phyloP scores from a whole-genome alignment of 2,113 vertebrate genomes.

The Campylorhamphus procurvoides region DNA sequence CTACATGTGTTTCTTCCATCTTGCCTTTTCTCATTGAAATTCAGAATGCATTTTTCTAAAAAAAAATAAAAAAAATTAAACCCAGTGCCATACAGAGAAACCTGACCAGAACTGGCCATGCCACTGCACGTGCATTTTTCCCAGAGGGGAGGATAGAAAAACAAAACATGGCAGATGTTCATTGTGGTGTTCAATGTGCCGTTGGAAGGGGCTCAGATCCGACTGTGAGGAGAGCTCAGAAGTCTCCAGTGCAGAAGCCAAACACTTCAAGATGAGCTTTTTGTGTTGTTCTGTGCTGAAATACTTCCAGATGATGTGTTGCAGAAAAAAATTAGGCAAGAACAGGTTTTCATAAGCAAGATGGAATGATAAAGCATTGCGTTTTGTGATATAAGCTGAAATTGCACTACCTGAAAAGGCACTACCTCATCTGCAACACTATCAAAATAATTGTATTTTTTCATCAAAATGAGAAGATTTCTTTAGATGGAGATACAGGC shows the following conservation, averaged over 20 bases:
- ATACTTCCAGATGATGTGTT: conserved; percentile 44
- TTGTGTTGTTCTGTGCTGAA: conserved; percentile 58
- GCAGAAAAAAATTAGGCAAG: conserved; percentile 50
- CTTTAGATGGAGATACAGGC: conserved; percentile 29
- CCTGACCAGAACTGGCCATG: background rate
- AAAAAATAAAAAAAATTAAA: background rate
- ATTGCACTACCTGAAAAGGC: conserved; percentile 26
- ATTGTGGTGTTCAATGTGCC: background rate
- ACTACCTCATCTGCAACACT: conserved; percentile 28
- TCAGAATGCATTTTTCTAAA: background rate
- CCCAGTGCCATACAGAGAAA: background rate
- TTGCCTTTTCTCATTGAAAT: background rate
- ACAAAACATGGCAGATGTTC: background rate
- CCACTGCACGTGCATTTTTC: background rate
- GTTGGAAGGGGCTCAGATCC: background rate
- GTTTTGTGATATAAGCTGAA: conserved; percentile 14
- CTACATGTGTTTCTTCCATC: accelerated
- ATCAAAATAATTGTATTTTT: conserved; percentile 29
- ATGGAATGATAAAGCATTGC: conserved; percentile 50
- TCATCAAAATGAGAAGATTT: conserved; percentile 14
- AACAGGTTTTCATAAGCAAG: conserved; percentile 40
- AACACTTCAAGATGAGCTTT: conserved; percentile 53
- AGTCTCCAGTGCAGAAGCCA: background rate
- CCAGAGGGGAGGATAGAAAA: background rate
- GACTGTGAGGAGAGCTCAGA: background rate